Base-by-base conservation (phyloP, 1,140 invertebrate species). In the Pollicipes pollicipes region DNA sequence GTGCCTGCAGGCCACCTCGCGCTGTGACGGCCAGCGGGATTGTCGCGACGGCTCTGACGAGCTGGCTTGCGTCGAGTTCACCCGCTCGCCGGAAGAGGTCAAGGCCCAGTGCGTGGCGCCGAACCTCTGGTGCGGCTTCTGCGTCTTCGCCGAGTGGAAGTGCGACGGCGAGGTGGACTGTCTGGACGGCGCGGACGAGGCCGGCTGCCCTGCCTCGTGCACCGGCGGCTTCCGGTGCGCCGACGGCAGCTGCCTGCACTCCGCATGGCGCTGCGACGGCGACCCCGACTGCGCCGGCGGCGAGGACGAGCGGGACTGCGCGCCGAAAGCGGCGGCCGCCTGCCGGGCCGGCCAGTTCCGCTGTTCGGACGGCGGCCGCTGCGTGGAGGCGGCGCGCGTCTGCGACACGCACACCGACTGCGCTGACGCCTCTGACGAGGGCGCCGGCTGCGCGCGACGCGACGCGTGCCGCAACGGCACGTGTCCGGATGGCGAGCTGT, bases 121-220 rank as follows among this genome's bases (percentile, higher is more conserved):
- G 45, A 21, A 10, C 6, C 13, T 58, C 45, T 58, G 45, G 45
- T 58, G 45, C 45, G 77, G 79, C 71, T 71, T 78, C 1, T 81
- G 80, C 70, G 79, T 82, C 66, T 91, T 90, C 0, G 91, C 90
- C 0, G 94, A 91, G 3, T 95, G 92, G 93, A 90, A 90, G 76
- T 93, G 90, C 78, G 90, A 93, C 77, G 90, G 90, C 0, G 90
- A 92, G 76, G 88, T 90, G 73, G 90, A 95, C 77, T 95, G 92
- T 76, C 86, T 90, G 0, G 92, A 94, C 78, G 88, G 88, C 0
- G 88, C 88, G 10, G 93, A 95, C 76, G 91, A 95, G 73, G 76
- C 74, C 63, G 77, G 79, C 66, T 82, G 80, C 6, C 6, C 73
- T 74, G 70, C 69, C 70, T 70, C 70, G 71, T 74, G 73, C 73